A percentile compares a stretch with the other conserved stretches of the same genome.
Evolutionary conservation across 2,888 invertebrate genomes (phyloP).

Genomic region (Dorcus parallelipipedus): DNA sequence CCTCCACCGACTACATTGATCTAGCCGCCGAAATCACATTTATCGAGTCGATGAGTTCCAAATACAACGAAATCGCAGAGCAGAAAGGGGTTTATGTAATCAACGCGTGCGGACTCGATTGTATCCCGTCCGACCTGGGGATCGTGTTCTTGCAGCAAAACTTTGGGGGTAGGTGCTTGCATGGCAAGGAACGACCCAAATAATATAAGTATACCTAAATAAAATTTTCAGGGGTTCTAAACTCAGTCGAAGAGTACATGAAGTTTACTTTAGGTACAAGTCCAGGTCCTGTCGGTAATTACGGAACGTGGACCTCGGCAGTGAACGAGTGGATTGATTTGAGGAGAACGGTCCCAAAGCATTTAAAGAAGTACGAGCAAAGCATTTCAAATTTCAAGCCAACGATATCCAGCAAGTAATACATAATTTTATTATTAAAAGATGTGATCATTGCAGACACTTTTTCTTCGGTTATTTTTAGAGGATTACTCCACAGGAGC

Average conservation of each 20-base stretch:
- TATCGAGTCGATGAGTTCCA: constrained; percentile 58
- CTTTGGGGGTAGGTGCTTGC: constrained; percentile 67
- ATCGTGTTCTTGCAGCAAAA: constrained; percentile 71
- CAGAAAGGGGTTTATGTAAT: constrained; percentile 82
- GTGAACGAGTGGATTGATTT: constrained; percentile 69
- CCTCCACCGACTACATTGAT: constrained; percentile 84
- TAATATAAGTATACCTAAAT: too few species aligned
- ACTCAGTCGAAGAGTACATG: constrained; percentile 72
- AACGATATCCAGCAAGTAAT: too few species aligned
- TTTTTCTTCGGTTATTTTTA: constrained; percentile 6
- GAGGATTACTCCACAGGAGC: constrained; percentile 23
- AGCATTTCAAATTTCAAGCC: too few species aligned
- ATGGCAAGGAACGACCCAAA: too few species aligned
- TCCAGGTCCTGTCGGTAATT: constrained; percentile 61
- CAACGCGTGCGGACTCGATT: constrained; percentile 91
- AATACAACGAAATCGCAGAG: constrained; percentile 70
- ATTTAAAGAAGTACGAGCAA: too few species aligned
- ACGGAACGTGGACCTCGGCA: constrained; percentile 85
- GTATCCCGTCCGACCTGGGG: constrained; percentile 87
- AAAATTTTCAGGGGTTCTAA: constrained; percentile 58
- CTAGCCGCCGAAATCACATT: constrained; percentile 85
- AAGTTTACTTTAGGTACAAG: constrained; percentile 37
- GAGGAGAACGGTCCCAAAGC: constrained; percentile 54
- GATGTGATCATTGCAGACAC: background rate
- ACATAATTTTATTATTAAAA: too few species aligned